Evolutionary conservation across 2,797 vertebrate species (phyloP).

Genomic region (Synanceia verrucosa): DNA sequence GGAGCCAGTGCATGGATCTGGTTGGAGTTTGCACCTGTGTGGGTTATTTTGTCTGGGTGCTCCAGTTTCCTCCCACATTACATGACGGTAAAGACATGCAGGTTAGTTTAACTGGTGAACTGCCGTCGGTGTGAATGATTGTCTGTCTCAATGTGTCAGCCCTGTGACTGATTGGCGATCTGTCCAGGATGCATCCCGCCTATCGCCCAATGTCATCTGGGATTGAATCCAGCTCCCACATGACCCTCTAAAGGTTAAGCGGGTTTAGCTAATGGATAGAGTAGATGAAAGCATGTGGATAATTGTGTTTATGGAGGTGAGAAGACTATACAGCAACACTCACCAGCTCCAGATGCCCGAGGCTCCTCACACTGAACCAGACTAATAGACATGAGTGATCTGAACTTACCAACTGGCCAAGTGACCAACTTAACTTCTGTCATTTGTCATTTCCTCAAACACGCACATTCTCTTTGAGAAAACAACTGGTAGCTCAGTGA

Average conservation of each 20-base stretch:
- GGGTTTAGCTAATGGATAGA: neutral
- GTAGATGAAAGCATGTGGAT: slow-evolving; percentile 6
- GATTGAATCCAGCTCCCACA: neutral
- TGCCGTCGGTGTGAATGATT: neutral
- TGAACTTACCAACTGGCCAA: neutral
- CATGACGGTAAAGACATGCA: neutral
- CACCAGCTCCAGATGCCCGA: neutral
- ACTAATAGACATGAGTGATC: neutral
- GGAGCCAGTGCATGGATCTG: neutral
- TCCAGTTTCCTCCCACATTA: neutral
- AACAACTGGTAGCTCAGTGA: too few relatives aligned
- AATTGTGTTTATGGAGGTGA: slow-evolving; percentile 19
- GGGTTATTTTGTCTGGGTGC: neutral
- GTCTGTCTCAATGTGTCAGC: neutral
- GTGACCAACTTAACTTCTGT: neutral
- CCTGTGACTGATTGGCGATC: neutral
- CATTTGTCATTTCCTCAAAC: too few relatives aligned
- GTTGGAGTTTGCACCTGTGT: neutral
- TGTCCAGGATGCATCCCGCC: neutral
- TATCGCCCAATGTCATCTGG: neutral
- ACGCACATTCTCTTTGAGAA: too few relatives aligned
- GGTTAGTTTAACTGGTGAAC: neutral
- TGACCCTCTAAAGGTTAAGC: neutral
- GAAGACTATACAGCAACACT: slow-evolving; percentile 1
- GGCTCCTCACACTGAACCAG: neutral